Percentiles rank a stretch among this genome's conserved stretches.
These are phyloP conservation scores for Cyprinodon diabolis DNA, from an alignment of 2,797 vertebrate genomes.

Conservation along the genomic window DNA sequence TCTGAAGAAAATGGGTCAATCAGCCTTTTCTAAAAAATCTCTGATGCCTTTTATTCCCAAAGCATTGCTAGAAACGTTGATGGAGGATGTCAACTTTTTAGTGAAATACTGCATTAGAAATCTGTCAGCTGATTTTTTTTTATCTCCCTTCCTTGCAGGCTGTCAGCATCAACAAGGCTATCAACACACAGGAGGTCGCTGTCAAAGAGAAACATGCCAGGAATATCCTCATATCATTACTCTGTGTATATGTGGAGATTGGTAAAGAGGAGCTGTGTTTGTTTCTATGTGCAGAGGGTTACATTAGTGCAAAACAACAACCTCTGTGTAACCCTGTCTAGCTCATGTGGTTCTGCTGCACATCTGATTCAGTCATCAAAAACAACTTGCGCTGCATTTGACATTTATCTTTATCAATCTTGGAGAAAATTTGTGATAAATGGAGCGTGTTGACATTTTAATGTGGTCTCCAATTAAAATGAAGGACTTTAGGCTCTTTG, in stretches of 20 bases:
- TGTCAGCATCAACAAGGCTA: conserved; percentile 99
- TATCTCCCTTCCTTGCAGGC: conserved; percentile 79
- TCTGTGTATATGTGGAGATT: conserved; percentile 12
- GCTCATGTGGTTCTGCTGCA: conserved; percentile 26
- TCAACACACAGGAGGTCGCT: conserved; percentile 98
- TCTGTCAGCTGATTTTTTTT: conserved; percentile 31
- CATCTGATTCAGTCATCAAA: conserved; percentile 38
- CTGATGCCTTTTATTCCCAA: conserved; percentile 25
- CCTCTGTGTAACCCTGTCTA: conserved; percentile 31
- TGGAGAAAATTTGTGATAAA: no score
- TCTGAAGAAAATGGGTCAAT: conserved; percentile 65
- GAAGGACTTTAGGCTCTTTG: not conserved
- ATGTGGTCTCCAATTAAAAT: not conserved
- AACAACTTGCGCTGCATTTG: conserved; percentile 4
- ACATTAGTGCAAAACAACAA: conserved; percentile 50
- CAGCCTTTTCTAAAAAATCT: conserved; percentile 33
- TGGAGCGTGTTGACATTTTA: not conserved
- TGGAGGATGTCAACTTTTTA: conserved; percentile 27
- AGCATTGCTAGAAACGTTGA: conserved; percentile 29
- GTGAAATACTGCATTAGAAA: conserved; percentile 25
- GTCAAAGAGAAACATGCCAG: conserved; percentile 99
- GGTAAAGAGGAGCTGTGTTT: conserved; percentile 5
- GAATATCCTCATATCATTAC: conserved; percentile 90
- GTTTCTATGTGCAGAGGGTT: conserved; percentile 33
- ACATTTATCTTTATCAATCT: not conserved